These are phyloP conservation scores for Stratiomys singularior DNA, from an alignment of 2,888 invertebrate species.

Conservation along the genomic window DNA sequence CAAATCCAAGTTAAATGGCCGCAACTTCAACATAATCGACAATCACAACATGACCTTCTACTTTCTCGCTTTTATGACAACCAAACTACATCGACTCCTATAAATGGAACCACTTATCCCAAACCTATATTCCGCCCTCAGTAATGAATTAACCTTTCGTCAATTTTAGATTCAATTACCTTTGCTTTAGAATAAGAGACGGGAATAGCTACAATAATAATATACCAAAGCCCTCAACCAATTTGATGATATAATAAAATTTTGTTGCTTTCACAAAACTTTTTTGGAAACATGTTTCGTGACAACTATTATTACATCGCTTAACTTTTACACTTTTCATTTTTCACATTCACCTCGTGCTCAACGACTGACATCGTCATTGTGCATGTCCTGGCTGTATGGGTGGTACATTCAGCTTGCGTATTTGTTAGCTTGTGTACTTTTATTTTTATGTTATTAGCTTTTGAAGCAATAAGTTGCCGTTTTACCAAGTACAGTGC, in stretches of 20 bases:
- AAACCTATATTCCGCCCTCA: not conserved
- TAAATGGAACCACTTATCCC: not conserved
- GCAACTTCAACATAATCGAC: not conserved
- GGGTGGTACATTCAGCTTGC: not conserved
- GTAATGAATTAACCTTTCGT: not conserved
- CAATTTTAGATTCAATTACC: conserved; percentile 14
- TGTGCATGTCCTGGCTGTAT: not conserved
- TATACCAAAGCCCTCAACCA: not conserved
- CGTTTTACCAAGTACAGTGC: not conserved
- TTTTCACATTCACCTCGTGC: conserved; percentile 5
- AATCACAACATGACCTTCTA: conserved; percentile 8
- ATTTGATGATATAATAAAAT: conserved; percentile 15
- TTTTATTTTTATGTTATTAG: conserved; percentile 9
- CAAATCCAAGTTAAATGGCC: no score
- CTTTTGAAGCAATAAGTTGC: conserved; percentile 7
- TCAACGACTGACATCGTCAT: not conserved
- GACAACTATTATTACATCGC: conserved; percentile 35
- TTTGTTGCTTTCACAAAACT: not conserved
- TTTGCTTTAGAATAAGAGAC: not conserved
- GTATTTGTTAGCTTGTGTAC: not conserved
- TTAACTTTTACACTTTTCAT: conserved; percentile 26
- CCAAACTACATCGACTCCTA: not conserved
- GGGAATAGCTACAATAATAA: not conserved
- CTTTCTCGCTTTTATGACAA: not conserved
- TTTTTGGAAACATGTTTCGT: not conserved